These are phyloP conservation scores for Eugnorisma glareosa DNA, from an alignment of 2,888 invertebrate genomes.

Conservation along the genomic window DNA sequence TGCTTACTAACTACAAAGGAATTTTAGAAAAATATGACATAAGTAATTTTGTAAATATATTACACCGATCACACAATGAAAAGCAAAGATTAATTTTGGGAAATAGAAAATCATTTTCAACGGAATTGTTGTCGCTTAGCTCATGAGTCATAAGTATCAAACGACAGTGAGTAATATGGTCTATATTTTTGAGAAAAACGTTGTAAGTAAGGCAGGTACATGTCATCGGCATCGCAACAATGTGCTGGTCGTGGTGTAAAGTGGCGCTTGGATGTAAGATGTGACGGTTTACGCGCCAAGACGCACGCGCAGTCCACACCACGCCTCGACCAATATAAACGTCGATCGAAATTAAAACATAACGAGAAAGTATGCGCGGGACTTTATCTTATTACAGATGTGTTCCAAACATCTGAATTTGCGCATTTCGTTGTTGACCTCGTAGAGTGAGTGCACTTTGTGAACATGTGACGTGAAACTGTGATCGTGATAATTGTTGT, in stretches of 20 bases:
- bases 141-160: slow-evolving; percentile 61
- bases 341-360: slow-evolving; percentile 84
- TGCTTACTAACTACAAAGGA: slow-evolving; percentile 31
- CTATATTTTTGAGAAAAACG: slow-evolving; percentile 63
- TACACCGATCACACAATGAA: slow-evolving; percentile 41
- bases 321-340: slow-evolving; percentile 86
- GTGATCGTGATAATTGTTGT: slow-evolving; percentile 53
- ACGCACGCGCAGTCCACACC: slow-evolving; percentile 84
- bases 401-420: slow-evolving; percentile 55
- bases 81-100: slow-evolving; percentile 49
- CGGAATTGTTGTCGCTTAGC: slow-evolving; percentile 46
- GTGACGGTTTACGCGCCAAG: slow-evolving; percentile 77
- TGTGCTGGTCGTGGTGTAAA: slow-evolving; percentile 63
- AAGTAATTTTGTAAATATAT: slow-evolving; percentile 25
- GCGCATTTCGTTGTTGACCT: slow-evolving; percentile 57
- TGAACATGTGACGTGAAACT: slow-evolving; percentile 60
- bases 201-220: slow-evolving; percentile 71
- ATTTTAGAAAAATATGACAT: slow-evolving; percentile 31
- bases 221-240: slow-evolving; percentile 76
- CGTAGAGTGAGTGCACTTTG: slow-evolving; percentile 62
- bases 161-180: slow-evolving; percentile 66
- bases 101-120: slow-evolving; percentile 55
- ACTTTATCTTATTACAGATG: slow-evolving; percentile 68
- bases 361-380: slow-evolving; percentile 78
- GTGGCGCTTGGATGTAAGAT: slow-evolving; percentile 58